These are phyloP conservation scores for Phylloscopus whistleri DNA, from an alignment of 2,113 vertebrate genomes.

Conservation along the genomic window DNA sequence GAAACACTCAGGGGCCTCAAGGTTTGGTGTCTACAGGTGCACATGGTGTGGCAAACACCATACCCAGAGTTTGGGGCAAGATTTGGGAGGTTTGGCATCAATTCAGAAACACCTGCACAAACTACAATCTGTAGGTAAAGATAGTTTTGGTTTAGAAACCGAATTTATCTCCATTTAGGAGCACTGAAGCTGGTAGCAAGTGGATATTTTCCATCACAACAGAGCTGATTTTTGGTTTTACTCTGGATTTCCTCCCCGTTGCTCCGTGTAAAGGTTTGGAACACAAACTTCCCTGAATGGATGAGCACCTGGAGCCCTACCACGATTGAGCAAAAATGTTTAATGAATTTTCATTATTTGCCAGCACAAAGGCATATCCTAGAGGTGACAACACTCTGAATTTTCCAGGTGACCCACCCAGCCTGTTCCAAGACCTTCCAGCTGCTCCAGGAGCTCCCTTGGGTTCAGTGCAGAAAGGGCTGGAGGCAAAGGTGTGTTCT, in stretches of 20 bases:
- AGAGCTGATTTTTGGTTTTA: background rate
- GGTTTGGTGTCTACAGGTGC: fast-evolving
- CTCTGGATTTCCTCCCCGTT: background rate
- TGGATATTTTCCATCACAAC: background rate
- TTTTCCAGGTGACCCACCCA: background rate
- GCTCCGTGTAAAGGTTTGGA: background rate
- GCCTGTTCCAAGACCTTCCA: background rate
- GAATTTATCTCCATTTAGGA: background rate
- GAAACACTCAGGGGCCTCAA: background rate
- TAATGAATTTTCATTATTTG: background rate
- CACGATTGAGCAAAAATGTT: background rate
- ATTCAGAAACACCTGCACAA: background rate
- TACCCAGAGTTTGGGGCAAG: background rate
- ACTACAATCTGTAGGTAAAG: fast-evolving
- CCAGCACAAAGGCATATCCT: background rate
- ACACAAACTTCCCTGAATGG: background rate
- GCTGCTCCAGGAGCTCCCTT: background rate
- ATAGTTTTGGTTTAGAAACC: background rate
- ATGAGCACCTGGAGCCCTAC: background rate
- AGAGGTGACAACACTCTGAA: background rate
- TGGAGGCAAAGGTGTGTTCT: background rate
- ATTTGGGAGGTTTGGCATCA: background rate
- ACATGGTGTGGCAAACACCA: background rate
- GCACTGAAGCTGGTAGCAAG: background rate
- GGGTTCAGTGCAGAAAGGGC: background rate